phyloP scores from a whole-genome alignment of 2,888 invertebrate species.

The Amiota mariae region DNA sequence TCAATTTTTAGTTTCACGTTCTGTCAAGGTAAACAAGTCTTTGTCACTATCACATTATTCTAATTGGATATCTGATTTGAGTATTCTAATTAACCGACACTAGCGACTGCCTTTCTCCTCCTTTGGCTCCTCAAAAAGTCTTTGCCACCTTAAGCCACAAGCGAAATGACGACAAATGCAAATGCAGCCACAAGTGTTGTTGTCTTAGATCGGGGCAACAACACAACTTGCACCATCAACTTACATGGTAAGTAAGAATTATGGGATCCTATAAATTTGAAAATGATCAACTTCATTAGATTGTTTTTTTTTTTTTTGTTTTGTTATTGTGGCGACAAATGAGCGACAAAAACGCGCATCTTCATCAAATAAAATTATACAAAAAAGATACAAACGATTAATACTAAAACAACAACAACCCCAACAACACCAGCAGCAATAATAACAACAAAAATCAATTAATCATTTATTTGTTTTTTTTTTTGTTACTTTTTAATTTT shows the following conservation, averaged over 20 bases:
- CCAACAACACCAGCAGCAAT: constrained; percentile 40
- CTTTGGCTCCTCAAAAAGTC: neutral
- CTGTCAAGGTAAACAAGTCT: constrained; percentile 6
- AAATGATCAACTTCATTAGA: neutral
- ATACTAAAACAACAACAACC: constrained; percentile 32
- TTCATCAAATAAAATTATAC: neutral
- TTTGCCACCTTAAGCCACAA: constrained; percentile 4
- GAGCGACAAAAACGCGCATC: neutral
- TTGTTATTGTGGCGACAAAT: neutral
- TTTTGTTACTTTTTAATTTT: constrained; percentile 27
- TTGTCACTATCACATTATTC: neutral
- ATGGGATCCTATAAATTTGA: neutral
- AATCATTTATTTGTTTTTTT: constrained; percentile 49
- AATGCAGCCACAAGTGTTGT: constrained; percentile 92
- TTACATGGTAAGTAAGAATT: constrained; percentile 86
- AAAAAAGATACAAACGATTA: too few species aligned
- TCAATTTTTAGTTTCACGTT: neutral
- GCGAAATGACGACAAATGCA: constrained; percentile 71
- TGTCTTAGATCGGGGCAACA: constrained; percentile 92
- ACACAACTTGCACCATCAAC: constrained; percentile 97
- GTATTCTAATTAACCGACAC: constrained; percentile 3
- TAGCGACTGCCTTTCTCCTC: neutral
- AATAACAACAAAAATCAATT: constrained; percentile 52
- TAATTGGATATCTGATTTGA: constrained; percentile 12
- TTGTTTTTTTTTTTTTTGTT: neutral